Evolutionary conservation across 2,113 vertebrate genomes (phyloP), one percentile per base, ranked within the genome.

Genomic region (Notarius quadriscutis): DNA sequence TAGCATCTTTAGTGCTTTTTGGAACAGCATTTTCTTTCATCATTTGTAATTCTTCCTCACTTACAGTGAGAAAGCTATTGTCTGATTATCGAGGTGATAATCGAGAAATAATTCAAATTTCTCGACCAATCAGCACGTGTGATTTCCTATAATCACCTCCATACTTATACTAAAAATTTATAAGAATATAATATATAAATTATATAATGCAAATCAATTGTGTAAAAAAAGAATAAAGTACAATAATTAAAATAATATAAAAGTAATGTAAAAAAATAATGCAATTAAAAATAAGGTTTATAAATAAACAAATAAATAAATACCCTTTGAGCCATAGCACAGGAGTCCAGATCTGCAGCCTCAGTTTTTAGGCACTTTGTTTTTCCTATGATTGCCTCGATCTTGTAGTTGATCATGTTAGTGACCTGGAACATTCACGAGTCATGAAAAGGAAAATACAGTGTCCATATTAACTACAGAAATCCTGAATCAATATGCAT

Each of bases 321-420:
- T 84, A 92, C 92, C 91, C 89, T 91, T 84, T 85, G 85, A 51
- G 62, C 65, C 84, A 92, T 41, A 14, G 41, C 65, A 84, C 92
- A 93, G 20, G 84, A 57, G 14, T 89, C 86, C 30, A 90, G 14
- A 51, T 90, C 77, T 4, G 30, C 53, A 17, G 84, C 7, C 25
- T 90, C 85, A 8, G 89, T 48, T 83, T 92, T 91, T 9, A 34
- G 88, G 60, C 92, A 93, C 55, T 91, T 92, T 41, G 91, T 91
- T 75, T 89, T 91, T 83, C 84, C 91, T 4, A 93, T 58, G 18
- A 48, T 83, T 20, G 88, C 89, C 2, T 87, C 17, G 1, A 93
- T 89, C 60, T 83, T 90, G 79, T 72, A 90, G 72, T 79, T 88
- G 4, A 93, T 84, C 67, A 50, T 27, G 34, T 91, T 91, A 6